Percentiles rank a stretch among this genome's conserved stretches.
These are phyloP conservation scores for Anoplolepis gracilipes DNA, from an alignment of 1,140 invertebrate species.

Conservation along the genomic window DNA sequence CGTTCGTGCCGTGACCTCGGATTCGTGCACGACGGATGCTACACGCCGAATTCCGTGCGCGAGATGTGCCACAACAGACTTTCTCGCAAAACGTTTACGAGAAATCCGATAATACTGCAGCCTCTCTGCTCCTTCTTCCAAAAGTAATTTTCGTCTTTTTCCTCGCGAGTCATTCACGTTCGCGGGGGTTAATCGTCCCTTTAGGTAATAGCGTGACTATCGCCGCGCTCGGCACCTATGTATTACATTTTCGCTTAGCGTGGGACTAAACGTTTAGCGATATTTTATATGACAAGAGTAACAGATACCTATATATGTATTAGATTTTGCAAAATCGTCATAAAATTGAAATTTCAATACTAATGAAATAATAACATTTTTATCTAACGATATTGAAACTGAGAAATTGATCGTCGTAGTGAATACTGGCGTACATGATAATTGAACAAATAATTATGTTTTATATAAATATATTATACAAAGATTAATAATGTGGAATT, in stretches of 20 bases:
- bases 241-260: conserved; percentile 35
- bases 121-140: conserved; percentile 6
- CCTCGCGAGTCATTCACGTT: conserved; percentile 34
- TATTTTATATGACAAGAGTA: conserved; percentile 12
- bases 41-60: conserved; percentile 54
- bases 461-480: background rate
- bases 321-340: background rate
- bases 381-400: conserved; percentile 1
- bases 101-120: conserved; percentile 36
- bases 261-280: conserved; percentile 33
- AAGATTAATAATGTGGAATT: background rate
- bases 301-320: background rate
- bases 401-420: background rate
- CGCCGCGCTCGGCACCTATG: background rate
- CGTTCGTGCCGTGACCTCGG: conserved; percentile 51
- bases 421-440: background rate
- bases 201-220: conserved; percentile 54
- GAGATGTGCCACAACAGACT: conserved; percentile 48
- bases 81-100: conserved; percentile 52
- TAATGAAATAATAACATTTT: background rate
- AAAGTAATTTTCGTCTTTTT: conserved; percentile 55
- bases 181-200: conserved; percentile 41
- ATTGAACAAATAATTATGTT: background rate
- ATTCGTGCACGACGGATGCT: conserved; percentile 53
- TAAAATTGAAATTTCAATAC: background rate